Evolutionary conservation across 37 sponge, comb jelly and placozoan genomes (phyloP), one percentile per base, ranked within the genome.

Genomic region (Corticium candelabrum): DNA sequence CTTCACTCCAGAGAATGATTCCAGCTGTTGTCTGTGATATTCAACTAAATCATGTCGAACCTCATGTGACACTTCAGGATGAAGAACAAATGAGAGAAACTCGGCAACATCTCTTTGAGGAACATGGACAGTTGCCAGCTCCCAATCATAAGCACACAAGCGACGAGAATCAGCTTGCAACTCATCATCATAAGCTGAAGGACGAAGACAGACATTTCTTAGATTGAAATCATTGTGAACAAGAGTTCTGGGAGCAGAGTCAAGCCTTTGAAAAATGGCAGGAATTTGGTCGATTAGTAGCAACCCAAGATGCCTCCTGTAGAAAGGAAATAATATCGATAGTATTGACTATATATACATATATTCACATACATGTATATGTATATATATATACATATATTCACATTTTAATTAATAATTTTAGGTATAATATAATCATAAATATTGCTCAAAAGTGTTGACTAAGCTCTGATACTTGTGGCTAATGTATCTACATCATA

Each of bases 71-170:
- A 79, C 50, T 0, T 75, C 68, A 3, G 87, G 85, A 3, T 40
- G 37, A 0, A 87, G 74, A 33, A 69, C 73, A 57, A 90, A 90
- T 3, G 82, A 69, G 3, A 90, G 79, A 30, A 90, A 82, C 74
- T 90, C 91, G 3, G 78, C 87, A 34, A 90, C 34, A 39, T 90
- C 91, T 37, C 74, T 77, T 40, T 90, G 91, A 33, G 91, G 87
- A 27, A 87, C 83, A 41, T 41, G 80, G 1, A 86, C 37, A 21
- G 76, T 75, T 40, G 85, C 85, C 77, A 90, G 77, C 74, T 90
- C 91, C 91, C 91, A 90, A 83, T 90, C 91, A 43, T 90, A 90
- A 27, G 85, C 35, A 40, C 91, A 90, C 69, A 87, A 37, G 2
- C 11, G 77, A 11, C 88, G 56, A n/a, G n/a, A n/a, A n/a, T n/a